Conservation (phyloP, 2,797 vertebrate species). For the Eremophila alpestris region DNA sequence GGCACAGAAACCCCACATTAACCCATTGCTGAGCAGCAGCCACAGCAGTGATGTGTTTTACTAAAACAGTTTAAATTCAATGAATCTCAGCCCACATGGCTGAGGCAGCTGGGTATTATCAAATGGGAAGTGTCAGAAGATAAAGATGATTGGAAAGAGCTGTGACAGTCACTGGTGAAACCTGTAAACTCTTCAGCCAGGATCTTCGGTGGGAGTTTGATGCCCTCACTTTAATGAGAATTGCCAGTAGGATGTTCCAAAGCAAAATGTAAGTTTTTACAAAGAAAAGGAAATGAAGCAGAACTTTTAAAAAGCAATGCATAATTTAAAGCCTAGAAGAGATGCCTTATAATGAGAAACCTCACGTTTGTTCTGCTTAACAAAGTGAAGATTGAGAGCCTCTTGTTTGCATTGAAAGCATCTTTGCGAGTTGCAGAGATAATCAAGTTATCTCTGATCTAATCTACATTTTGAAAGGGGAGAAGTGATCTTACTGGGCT, state of each 20-base stretch:
- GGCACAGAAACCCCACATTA: not conserved
- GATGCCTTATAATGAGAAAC: not conserved
- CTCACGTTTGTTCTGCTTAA: not conserved
- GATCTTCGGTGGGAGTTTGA: not conserved
- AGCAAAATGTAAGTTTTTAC: not conserved
- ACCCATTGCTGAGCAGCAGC: not conserved
- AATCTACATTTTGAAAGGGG: not conserved
- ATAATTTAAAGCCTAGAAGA: not conserved
- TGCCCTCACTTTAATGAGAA: not conserved
- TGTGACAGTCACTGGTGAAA: not conserved
- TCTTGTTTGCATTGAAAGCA: not conserved
- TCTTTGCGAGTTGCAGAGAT: not conserved
- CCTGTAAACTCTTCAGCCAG: not conserved
- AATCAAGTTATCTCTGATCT: not conserved
- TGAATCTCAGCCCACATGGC: not conserved
- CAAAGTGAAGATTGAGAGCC: not conserved
- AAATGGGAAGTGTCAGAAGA: not conserved
- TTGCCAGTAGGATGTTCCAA: not conserved
- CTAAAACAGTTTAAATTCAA: not conserved
- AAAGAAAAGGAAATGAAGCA: not conserved
- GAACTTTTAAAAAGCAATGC: not conserved
- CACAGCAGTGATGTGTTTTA: not conserved
- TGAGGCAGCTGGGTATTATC: not conserved
- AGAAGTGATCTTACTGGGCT: not conserved
- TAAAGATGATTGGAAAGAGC: not conserved